Percentiles rank a stretch among this genome's conserved stretches.
Evolutionary conservation across 2,888 invertebrate species (phyloP).

Genomic region (Creontiades dilutus): DNA sequence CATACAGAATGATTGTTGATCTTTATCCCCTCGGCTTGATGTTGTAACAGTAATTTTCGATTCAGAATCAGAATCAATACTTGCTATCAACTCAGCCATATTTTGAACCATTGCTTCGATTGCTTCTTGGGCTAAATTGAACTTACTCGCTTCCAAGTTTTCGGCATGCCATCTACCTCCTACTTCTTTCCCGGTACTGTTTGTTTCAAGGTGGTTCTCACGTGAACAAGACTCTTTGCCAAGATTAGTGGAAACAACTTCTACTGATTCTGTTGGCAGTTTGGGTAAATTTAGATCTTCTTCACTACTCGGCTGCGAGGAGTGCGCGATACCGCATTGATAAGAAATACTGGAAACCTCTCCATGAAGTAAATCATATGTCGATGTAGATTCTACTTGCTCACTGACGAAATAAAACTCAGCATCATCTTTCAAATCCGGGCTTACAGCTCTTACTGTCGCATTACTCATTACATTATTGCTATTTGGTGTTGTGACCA

Average conservation of each 20-base stretch:
- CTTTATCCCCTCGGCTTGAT: background rate
- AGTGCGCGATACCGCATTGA: background rate
- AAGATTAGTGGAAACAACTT: background rate
- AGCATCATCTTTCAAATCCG: background rate
- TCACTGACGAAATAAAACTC: background rate
- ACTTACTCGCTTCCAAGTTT: background rate
- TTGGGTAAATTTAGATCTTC: background rate
- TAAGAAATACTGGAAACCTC: background rate
- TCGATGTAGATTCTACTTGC: background rate
- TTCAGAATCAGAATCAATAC: slow-evolving; percentile 17
- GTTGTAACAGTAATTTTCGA: background rate
- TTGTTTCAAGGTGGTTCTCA: background rate
- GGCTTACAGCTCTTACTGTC: background rate
- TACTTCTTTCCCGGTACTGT: background rate
- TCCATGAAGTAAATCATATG: background rate
- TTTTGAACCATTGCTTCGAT: slow-evolving; percentile 52
- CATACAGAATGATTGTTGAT: slow-evolving; percentile 17
- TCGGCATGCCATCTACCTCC: background rate
- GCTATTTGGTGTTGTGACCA: background rate
- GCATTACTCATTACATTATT: background rate
- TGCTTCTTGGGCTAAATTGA: background rate
- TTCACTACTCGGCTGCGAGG: background rate
- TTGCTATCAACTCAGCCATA: slow-evolving; percentile 24
- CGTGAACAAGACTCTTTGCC: too few species aligned
- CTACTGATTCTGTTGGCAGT: background rate